Base-by-base conservation (phyloP, 1,140 invertebrate species). In the Drosophila subpulchrella region DNA sequence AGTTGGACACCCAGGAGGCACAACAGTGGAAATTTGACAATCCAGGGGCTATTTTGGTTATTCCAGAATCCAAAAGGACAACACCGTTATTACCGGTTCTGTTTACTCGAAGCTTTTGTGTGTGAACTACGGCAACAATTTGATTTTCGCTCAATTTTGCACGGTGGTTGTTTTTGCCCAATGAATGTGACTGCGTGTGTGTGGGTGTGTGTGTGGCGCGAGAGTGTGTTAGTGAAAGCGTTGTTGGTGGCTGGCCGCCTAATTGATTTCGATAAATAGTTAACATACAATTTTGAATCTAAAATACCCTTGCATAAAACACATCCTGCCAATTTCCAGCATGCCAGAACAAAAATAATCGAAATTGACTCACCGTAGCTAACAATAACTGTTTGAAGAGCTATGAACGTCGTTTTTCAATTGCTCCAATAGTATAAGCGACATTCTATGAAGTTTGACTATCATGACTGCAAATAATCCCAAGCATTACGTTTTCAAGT, bases 121-220 rank as follows among this genome's bases (percentile, higher is more conserved):
- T 66, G 63, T 65, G 46, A 41, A 20, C 41, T n/a, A 38, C 39
- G 56, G 55, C 61, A 81, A 63, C 62, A 84, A 86, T 78, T 74
- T 67, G 61, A 66, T 66, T 65, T 75, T 81, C 50, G 50, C 41
- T 76, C 58, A 74, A 85, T 46, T 84, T 70, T 39, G 65, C 61
- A 60, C 54, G 80, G 84, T 90, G 80, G 85, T 84, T 84, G 80
- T 80, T 90, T 85, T 75, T 65, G 53, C 46, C 50, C 41, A 32
- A 13, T 55, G 47, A 34, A 13, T 58, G 41, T 27, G 17, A 34
- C 55, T 54, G 47, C 47, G 24, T 68, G n/a, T 68, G 44, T 50
- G 48, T 38, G 32, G 8, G 41, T 51, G 46, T 73, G 53, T 39
- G 51, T 60, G 44, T 56, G 41, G 2, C 7, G 11, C 36, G 10